Conservation (phyloP, 1,140 invertebrate genomes). For the Acromyrmex charruanus region DNA sequence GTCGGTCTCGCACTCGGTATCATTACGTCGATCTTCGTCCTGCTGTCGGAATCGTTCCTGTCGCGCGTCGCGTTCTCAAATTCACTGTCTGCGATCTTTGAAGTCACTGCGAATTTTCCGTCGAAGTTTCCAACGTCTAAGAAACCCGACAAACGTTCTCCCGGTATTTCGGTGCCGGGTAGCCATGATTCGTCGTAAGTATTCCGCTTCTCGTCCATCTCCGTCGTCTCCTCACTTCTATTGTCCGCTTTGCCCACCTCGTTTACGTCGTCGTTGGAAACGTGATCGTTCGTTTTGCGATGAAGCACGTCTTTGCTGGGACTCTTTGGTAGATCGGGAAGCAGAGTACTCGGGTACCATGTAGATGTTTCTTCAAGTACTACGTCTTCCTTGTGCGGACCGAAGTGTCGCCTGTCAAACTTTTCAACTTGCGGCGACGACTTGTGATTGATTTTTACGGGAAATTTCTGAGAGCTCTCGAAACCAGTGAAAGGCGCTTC, state of each 20-base stretch:
- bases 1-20: conserved; percentile 14
- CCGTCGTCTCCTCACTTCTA: conserved; percentile 52
- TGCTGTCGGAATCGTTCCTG: conserved; percentile 16
- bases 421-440: conserved; percentile 77
- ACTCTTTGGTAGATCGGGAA: conserved; percentile 78
- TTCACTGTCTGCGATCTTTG: conserved; percentile 43
- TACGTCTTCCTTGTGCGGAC: conserved; percentile 74
- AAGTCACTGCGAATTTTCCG: conserved; percentile 37
- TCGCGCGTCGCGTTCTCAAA: conserved; percentile 55
- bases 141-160: conserved; percentile 46
- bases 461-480: conserved; percentile 81
- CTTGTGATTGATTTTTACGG: conserved; percentile 80
- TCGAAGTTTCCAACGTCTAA: not conserved
- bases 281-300: conserved; percentile 61
- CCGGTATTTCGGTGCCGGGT: conserved; percentile 37
- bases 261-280: not conserved
- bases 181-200: conserved; percentile 55
- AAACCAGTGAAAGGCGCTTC: conserved; percentile 80
- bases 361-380: conserved; percentile 56
- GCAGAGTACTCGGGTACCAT: conserved; percentile 10
- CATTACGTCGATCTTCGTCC: conserved; percentile 5
- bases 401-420: conserved; percentile 83
- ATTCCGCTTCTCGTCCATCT: conserved; percentile 53
- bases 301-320: conserved; percentile 74
- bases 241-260: conserved; percentile 40